Conservation (phyloP, 2,888 invertebrate species). For the Eupithecia dodoneata region DNA sequence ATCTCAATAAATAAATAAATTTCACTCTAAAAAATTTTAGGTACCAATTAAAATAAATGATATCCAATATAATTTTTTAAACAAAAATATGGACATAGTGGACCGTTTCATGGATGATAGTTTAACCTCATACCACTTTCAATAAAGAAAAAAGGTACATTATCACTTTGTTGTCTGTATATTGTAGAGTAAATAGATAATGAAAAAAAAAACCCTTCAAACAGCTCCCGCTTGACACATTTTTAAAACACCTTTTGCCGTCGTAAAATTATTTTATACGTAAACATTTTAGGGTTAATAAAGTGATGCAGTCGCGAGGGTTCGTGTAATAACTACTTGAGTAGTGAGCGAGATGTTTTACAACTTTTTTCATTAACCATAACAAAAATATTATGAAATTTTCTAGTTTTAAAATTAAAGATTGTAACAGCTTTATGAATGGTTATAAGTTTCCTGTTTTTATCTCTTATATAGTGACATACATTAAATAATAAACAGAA, state of each 20-base stretch:
- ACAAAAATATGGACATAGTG: not conserved
- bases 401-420: constrained; percentile 8
- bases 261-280: constrained; percentile 64
- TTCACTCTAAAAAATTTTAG: no score
- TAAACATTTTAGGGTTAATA: constrained; percentile 71
- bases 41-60: no score
- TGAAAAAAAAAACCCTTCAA: constrained; percentile 22
- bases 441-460: not conserved
- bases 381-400: constrained; percentile 18
- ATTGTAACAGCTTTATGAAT: not conserved
- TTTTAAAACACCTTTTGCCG: constrained; percentile 55
- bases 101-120: not conserved
- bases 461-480: not conserved
- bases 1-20: no score
- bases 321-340: constrained; percentile 47
- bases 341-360: constrained; percentile 38
- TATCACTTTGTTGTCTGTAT: no score
- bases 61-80: no score
- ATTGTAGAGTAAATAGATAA: not conserved
- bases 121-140: not conserved
- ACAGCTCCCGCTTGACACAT: constrained; percentile 23
- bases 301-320: constrained; percentile 55
- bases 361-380: constrained; percentile 35
- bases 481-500: not conserved
- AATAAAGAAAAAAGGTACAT: not conserved